Evolutionary conservation across 1,140 invertebrate genomes (phyloP).

Genomic region (Ceratoteleas bidentatus): DNA sequence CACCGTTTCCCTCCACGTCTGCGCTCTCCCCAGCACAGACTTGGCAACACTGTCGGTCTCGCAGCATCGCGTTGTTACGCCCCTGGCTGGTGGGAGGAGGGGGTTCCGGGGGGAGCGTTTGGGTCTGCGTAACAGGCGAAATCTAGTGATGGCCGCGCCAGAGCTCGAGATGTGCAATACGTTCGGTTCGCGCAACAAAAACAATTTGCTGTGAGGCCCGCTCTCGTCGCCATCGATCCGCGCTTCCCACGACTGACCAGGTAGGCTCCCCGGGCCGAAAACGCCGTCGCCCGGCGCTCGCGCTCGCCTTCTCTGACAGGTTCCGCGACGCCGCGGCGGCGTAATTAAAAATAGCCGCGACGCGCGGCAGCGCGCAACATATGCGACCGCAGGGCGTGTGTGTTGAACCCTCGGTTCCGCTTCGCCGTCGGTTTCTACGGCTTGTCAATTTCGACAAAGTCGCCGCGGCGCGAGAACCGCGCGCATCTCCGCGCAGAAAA

Average conservation of each 20-base stretch:
- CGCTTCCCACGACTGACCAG: slow-evolving; percentile 46
- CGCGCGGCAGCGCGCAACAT: slow-evolving; percentile 39
- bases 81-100: slow-evolving; percentile 24
- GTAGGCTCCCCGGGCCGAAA: slow-evolving; percentile 29
- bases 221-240: slow-evolving; percentile 39
- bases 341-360: slow-evolving; percentile 58
- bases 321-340: slow-evolving; percentile 53
- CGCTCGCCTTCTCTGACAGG: slow-evolving; percentile 36
- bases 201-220: slow-evolving; percentile 39
- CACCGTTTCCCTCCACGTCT: too few species aligned
- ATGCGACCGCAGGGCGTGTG: slow-evolving; percentile 6
- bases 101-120: slow-evolving; percentile 5
- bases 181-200: slow-evolving; percentile 50
- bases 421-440: too few species aligned
- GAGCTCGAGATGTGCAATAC: slow-evolving; percentile 59
- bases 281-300: slow-evolving; percentile 10
- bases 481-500: too few species aligned
- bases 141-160: slow-evolving; percentile 61
- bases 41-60: slow-evolving; percentile 33
- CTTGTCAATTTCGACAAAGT: too few species aligned
- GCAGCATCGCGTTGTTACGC: slow-evolving; percentile 35
- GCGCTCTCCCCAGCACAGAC: too few species aligned
- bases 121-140: slow-evolving; percentile 48
- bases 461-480: too few species aligned
- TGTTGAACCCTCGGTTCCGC: background rate